These are phyloP conservation scores for Bovichtus diacanthus DNA, from an alignment of 2,797 vertebrate species.

Conservation along the genomic window DNA sequence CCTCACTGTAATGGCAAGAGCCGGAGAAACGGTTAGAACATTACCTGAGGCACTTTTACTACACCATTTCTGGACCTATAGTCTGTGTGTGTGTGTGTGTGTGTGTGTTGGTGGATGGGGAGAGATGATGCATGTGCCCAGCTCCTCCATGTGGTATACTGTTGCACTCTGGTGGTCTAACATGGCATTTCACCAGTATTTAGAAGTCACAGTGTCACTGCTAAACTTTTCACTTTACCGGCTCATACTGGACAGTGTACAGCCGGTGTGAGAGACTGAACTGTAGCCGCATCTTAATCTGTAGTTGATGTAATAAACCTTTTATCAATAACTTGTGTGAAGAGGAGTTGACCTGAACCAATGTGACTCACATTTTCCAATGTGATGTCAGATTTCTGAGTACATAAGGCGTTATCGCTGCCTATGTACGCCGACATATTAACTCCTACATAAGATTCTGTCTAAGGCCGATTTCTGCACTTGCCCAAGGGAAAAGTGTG, in stretches of 20 bases:
- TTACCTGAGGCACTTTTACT: slow-evolving; percentile 43
- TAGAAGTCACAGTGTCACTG: neutral
- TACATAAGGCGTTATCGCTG: slow-evolving; percentile 8
- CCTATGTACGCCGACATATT: slow-evolving; percentile 3
- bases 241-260: neutral
- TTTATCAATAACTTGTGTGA: slow-evolving; percentile 7
- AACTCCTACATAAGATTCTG: slow-evolving; percentile 32
- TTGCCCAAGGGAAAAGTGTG: slow-evolving; percentile 31
- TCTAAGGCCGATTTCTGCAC: slow-evolving; percentile 19
- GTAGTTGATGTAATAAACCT: neutral
- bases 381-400: slow-evolving; percentile 25
- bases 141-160: slow-evolving; percentile 27
- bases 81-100: neutral
- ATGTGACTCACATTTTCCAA: slow-evolving; percentile 24
- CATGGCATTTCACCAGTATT: slow-evolving; percentile 37
- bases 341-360: neutral
- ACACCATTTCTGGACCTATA: slow-evolving; percentile 2
- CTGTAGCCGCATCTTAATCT: neutral
- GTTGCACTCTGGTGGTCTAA: slow-evolving; percentile 74
- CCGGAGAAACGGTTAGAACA: slow-evolving; percentile 40
- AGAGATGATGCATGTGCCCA: neutral
- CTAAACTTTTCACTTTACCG: neutral
- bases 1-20: slow-evolving; percentile 27
- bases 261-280: neutral
- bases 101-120: neutral